Percentiles rank a stretch among this genome's conserved stretches.
phyloP scores from a whole-genome alignment of 2,888 invertebrate genomes.

The Pseudococcus viburni region DNA sequence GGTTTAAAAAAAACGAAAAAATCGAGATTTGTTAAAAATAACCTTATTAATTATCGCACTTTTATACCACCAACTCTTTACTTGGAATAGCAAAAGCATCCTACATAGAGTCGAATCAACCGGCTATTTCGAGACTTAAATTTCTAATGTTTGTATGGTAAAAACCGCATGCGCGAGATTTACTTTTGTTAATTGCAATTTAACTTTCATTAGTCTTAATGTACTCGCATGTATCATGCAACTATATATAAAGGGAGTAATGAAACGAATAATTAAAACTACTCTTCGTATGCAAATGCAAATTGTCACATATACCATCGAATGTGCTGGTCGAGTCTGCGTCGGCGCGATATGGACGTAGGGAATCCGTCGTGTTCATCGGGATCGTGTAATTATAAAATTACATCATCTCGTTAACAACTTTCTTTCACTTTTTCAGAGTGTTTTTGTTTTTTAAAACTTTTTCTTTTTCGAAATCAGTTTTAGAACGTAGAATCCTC shows the following conservation, averaged over 20 bases:
- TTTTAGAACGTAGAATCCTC: too few species aligned
- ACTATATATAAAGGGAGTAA: conserved; percentile 1
- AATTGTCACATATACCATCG: background rate
- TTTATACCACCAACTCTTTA: background rate
- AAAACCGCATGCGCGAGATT: conserved; percentile 25
- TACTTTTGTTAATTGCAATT: conserved; percentile 36
- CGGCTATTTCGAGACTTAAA: conserved; percentile 16
- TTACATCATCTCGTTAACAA: conserved; percentile 3
- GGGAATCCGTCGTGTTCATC: too few species aligned
- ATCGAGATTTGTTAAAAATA: background rate
- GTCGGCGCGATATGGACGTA: background rate
- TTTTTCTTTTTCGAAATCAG: too few species aligned
- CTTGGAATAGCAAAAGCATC: too few species aligned
- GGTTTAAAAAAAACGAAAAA: background rate
- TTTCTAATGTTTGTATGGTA: background rate
- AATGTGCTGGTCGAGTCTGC: background rate
- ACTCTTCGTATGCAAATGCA: conserved; percentile 6
- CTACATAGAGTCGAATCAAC: background rate
- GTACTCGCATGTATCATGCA: conserved; percentile 23
- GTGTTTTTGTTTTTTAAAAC: too few species aligned
- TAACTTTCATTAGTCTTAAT: conserved; percentile 17
- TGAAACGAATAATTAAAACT: conserved; percentile 26
- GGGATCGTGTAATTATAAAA: background rate
- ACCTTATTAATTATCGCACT: background rate
- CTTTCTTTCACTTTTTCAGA: background rate